Evolutionary conservation across 2,888 invertebrate species (phyloP).

Genomic region (Incurvaria masculella): DNA sequence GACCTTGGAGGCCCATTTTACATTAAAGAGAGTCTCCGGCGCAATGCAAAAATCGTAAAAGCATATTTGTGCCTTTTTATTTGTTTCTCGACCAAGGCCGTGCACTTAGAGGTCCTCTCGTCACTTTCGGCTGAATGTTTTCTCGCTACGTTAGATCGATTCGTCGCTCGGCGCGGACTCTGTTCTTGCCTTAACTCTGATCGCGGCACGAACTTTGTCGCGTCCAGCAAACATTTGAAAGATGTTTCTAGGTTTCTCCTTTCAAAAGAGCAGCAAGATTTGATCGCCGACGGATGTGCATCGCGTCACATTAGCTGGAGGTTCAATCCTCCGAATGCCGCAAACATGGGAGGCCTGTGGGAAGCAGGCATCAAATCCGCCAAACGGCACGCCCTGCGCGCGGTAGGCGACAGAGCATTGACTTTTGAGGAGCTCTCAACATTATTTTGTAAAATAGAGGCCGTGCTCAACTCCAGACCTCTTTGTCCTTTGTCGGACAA

Average conservation of each 20-base stretch:
- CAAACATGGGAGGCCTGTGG: slow-evolving; percentile 11
- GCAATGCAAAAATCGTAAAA: slow-evolving; percentile 7
- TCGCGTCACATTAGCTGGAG: slow-evolving; percentile 13
- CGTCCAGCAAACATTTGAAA: slow-evolving; percentile 15
- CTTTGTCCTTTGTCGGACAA: neutral
- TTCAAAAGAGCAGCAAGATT: neutral
- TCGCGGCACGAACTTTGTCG: slow-evolving; percentile 16
- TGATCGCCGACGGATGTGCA: slow-evolving; percentile 8
- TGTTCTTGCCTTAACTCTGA: slow-evolving; percentile 12
- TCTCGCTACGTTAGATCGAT: slow-evolving; percentile 8
- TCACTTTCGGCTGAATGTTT: neutral
- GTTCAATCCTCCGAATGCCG: slow-evolving; percentile 12
- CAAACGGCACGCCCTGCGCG: slow-evolving; percentile 11
- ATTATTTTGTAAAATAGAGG: slow-evolving; percentile 11
- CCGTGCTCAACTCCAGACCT: slow-evolving; percentile 7
- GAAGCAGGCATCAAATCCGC: slow-evolving; percentile 16
- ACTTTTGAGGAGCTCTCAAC: slow-evolving; percentile 14
- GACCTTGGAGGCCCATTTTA: slow-evolving; percentile 16
- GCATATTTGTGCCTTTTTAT: slow-evolving; percentile 15
- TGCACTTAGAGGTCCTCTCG: neutral
- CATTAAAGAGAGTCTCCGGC: slow-evolving; percentile 8
- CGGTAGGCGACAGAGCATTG: slow-evolving; percentile 13
- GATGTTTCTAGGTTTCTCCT: slow-evolving; percentile 8
- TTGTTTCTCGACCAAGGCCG: slow-evolving; percentile 6
- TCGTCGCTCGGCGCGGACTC: slow-evolving; percentile 15